A percentile compares a stretch with the other conserved stretches of the same genome.
phyloP scores from a whole-genome alignment of 2,797 vertebrate genomes.

The Falco concolor region DNA sequence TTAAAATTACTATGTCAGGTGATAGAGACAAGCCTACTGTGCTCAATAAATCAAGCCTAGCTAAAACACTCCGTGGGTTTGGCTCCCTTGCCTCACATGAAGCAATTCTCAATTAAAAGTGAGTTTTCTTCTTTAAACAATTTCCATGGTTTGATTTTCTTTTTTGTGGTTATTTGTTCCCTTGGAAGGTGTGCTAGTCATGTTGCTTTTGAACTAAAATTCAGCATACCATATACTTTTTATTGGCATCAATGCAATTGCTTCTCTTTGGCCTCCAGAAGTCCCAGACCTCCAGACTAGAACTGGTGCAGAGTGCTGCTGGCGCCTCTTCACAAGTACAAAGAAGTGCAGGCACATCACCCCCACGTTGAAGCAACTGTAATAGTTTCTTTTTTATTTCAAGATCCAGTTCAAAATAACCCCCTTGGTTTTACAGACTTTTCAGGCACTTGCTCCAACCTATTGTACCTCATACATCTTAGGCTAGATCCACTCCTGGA shows the following conservation, averaged over 20 bases:
- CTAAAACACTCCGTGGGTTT: constrained; percentile 44
- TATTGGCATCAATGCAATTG: constrained; percentile 33
- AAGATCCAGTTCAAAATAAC: constrained; percentile 3
- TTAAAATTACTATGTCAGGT: constrained; percentile 54
- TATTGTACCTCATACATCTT: not conserved
- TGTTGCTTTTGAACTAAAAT: constrained; percentile 60
- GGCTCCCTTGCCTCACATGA: constrained; percentile 41
- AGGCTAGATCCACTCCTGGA: not conserved
- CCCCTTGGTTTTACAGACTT: not conserved
- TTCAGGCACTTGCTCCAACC: not conserved
- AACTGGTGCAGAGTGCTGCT: not conserved
- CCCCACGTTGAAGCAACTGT: not conserved
- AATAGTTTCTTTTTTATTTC: not conserved
- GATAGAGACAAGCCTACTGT: constrained; percentile 44
- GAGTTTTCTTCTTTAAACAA: constrained; percentile 52
- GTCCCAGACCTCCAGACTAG: constrained; percentile 22
- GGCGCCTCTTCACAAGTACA: constrained; percentile 3
- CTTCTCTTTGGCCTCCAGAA: constrained; percentile 41
- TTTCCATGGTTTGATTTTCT: constrained; percentile 47
- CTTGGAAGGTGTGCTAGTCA: constrained; percentile 52
- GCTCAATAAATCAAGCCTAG: constrained; percentile 55
- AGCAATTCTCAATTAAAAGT: constrained; percentile 51
- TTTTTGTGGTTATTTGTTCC: constrained; percentile 61
- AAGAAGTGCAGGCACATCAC: constrained; percentile 9
- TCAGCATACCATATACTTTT: constrained; percentile 43